phyloP scores from a whole-genome alignment of 37 sponge, comb jelly and placozoan genomes.

The Oopsacas minuta region DNA sequence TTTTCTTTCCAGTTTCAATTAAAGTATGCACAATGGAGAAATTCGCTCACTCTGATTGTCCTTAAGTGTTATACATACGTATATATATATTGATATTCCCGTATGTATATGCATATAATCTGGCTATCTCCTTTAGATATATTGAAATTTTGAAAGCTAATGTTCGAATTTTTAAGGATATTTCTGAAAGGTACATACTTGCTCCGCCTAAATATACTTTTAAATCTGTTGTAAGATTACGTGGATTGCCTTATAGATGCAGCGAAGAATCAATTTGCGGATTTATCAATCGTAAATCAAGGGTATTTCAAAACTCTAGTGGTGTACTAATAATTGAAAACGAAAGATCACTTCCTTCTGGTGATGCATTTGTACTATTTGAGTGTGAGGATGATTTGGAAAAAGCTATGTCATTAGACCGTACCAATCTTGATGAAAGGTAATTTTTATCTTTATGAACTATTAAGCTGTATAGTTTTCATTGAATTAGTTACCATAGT shows the following conservation, averaged over 20 bases:
- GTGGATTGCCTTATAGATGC: slow-evolving; percentile 10
- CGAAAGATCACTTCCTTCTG: not conserved
- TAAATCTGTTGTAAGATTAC: not conserved
- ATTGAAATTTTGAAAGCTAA: not conserved
- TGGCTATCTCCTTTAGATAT: not conserved
- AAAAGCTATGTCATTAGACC: not conserved
- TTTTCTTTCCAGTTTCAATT: no score
- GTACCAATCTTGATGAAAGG: not conserved
- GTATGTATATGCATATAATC: no score
- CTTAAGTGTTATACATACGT: no score
- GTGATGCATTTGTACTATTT: slow-evolving; percentile 5
- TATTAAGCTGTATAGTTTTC: no score
- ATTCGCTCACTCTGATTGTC: no score
- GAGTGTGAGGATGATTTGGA: not conserved
- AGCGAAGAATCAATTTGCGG: not conserved
- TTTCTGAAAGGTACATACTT: not conserved
- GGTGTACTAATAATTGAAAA: not conserved
- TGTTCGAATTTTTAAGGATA: not conserved
- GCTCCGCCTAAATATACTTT: not conserved
- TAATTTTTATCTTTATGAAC: not conserved
- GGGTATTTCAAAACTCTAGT: not conserved
- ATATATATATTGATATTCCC: no score
- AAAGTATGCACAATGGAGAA: no score
- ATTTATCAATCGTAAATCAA: not conserved
- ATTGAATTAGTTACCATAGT: no score